Evolutionary conservation across 1,140 invertebrate genomes (phyloP).

Genomic region (Archivesica marissinica): DNA sequence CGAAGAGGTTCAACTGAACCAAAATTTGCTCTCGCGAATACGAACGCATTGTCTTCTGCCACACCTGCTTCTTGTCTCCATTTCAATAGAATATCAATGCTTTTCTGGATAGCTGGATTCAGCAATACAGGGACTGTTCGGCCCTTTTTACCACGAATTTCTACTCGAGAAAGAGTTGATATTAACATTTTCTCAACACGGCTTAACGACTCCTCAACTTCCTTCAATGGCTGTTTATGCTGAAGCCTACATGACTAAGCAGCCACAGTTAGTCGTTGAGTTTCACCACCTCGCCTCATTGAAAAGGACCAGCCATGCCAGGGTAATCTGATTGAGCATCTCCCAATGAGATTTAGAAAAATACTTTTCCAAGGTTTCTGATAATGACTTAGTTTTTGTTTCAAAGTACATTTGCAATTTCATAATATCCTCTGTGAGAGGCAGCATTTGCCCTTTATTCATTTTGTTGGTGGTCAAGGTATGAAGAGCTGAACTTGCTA

Average conservation of each 20-base stretch:
- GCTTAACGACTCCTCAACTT: slow-evolving; percentile 19
- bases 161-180: background rate
- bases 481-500: background rate
- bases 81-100: slow-evolving; percentile 7
- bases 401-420: slow-evolving; percentile 22
- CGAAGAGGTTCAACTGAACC: slow-evolving; percentile 16
- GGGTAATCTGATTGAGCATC: slow-evolving; percentile 38
- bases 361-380: background rate
- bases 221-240: background rate
- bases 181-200: slow-evolving; percentile 22
- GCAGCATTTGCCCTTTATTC: slow-evolving; percentile 13
- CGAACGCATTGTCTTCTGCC: no score
- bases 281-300: slow-evolving; percentile 44
- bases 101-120: background rate
- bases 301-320: no score
- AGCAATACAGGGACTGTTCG: slow-evolving; percentile 31
- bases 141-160: slow-evolving; percentile 38
- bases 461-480: slow-evolving; percentile 35
- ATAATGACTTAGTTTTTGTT: slow-evolving; percentile 12
- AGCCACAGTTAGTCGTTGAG: background rate
- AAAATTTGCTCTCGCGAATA: no score
- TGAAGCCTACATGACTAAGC: no score
- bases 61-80: slow-evolving; percentile 5
- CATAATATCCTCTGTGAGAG: background rate
- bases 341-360: slow-evolving; percentile 44